Base-by-base conservation (phyloP, 2,888 invertebrate species). In the Noctua pronuba region DNA sequence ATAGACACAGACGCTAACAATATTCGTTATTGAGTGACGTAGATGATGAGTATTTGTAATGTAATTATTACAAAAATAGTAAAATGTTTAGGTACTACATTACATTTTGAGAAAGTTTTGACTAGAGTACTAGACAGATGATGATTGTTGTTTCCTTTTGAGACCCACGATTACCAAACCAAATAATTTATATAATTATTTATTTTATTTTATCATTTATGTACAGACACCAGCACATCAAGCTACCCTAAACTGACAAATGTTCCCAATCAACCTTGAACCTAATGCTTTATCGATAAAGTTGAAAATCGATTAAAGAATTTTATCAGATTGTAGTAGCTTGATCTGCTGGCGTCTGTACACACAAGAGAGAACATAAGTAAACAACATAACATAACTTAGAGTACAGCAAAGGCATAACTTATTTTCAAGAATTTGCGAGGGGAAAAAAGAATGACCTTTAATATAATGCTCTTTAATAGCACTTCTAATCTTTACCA, bases 1-100 rank as follows among this genome's bases (percentile, higher is more conserved):
- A 86, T 78, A 88, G 70, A 86, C 69, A 79, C 28, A 72, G 71
- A 79, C 13, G 4, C 11, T 74, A 71, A 38, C 18, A 28, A 58
- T 58, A 52, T 64, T 71, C 52, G 75, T 31, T 11, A 35, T 35
- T n/a, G 76, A 74, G 74, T 74, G 74, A 76, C 55, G 21, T 76
- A 75, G 41, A 21, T 41, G 35, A 41, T 41, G 28, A n/a, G 2
- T 24, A 21, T 44, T 16, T 62, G 60, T 31, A 31, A 60, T 67
- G 31, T 55, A 31, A 3, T 28, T 0, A 24, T 69, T 65, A 64
- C 10, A 65, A 31, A 24, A 24, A 67, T 67, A 38, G n/a, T 58
- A 38, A 58, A 58, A n/a, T 35, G 10, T 24, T 46, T 67, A 13
- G 11, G 8, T 60, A 2, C 6, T 21, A 8, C 31, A 60, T 60